Evolutionary conservation across 2,113 vertebrate species (phyloP).

Genomic region (Tetrax tetrax): DNA sequence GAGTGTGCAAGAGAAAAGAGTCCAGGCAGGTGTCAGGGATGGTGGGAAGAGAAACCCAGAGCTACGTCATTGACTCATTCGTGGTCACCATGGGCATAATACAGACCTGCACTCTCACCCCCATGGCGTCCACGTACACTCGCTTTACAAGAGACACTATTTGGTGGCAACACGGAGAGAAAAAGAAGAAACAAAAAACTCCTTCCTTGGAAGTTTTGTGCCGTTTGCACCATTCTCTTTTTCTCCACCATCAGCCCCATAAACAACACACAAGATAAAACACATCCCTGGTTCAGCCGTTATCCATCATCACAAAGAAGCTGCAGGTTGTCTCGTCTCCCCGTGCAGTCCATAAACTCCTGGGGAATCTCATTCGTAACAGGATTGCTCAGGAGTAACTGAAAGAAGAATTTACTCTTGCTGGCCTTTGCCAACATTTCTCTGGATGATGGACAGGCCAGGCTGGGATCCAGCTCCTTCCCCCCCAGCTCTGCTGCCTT

Average conservation of each 20-base stretch:
- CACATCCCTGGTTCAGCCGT: accelerated
- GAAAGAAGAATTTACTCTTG: not conserved
- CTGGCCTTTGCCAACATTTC: not conserved
- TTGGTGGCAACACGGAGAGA: not conserved
- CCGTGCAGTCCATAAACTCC: not conserved
- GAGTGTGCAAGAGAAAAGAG: not conserved
- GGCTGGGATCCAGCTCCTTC: not conserved
- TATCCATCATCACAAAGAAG: slow-evolving; percentile 36
- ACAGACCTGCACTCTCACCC: not conserved
- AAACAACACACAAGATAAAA: not conserved
- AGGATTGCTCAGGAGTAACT: slow-evolving; percentile 26
- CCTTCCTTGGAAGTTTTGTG: not conserved
- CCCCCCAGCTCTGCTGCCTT: not conserved
- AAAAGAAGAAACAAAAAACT: not conserved
- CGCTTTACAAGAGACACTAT: not conserved
- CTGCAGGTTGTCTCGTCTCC: not conserved
- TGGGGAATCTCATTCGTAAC: slow-evolving; percentile 39
- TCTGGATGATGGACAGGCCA: slow-evolving; percentile 11
- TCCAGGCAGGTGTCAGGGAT: not conserved
- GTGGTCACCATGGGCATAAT: accelerated
- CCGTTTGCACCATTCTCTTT: not conserved
- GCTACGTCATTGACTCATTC: not conserved
- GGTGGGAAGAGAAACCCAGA: not conserved
- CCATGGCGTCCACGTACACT: not conserved
- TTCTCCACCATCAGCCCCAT: not conserved